Base-by-base conservation (phyloP, 2,797 vertebrate species). In the Zenarchopterus dispar region DNA sequence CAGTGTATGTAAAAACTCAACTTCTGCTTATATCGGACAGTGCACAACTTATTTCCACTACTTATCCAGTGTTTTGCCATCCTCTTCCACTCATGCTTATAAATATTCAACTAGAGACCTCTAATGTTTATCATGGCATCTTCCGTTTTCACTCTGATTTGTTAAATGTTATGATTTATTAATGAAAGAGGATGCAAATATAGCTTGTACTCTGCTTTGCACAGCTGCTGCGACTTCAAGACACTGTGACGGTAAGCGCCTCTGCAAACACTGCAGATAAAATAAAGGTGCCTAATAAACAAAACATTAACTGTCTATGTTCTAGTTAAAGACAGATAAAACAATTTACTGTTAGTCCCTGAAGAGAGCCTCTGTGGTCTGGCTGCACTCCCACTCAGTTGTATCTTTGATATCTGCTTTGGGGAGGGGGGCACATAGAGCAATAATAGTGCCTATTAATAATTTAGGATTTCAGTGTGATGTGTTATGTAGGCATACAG, bases 151-250 rank as follows among this genome's bases (percentile, higher is more conserved):
- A 70, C 64, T 77, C 80, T 85, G 84, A 92, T 91, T 90, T 90
- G 86, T 89, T 85, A 90, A 91, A 89, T 44, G 18, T 62, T 57
- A 88, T 92, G 56, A 93, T 85, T 93, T 90, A 93, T 93, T 92
- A 91, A 93, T 92, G 85, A 82, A 75, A 84, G 68, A 62, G 50
- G 68, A 82, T 76, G 77, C 77, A 90, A 89, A 93, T 87, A 87
- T 87, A 91, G 81, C 82, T 55, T 62, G 64, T 78, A 59, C 74
- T 61, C 62, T 43, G 52, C 11, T 13, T 72, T 69, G 72, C 59
- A 61, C 64, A 61, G 61, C 57, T 52, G 19, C 65, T 45, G 24
- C 65, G 24, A 58, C 75, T 77, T 58, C 55, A 47, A 77, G 52
- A 78, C 59, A 56, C 4, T 60, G 26, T 19, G n/a, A 58, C 0